A percentile compares a stretch with the other conserved stretches of the same genome.
These are phyloP conservation scores for Pristionchus mayeri DNA, from an alignment of 2,888 invertebrate genomes.

Conservation along the genomic window DNA sequence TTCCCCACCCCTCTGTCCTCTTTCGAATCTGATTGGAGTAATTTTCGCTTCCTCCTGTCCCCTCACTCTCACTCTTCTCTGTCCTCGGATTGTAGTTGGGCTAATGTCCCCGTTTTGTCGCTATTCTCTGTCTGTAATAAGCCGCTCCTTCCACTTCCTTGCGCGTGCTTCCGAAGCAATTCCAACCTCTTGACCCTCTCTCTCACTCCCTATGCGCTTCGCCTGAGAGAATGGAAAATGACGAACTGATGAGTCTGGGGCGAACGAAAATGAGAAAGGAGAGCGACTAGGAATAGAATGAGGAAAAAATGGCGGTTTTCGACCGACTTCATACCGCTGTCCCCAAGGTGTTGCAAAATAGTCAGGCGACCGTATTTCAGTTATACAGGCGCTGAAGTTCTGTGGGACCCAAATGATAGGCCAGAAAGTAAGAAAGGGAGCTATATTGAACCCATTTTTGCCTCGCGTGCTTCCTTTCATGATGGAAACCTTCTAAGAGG, in stretches of 20 bases:
- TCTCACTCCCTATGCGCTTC: too few species aligned
- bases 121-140: background rate
- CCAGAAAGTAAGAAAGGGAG: background rate
- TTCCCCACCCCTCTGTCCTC: background rate
- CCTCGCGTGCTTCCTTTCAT: background rate
- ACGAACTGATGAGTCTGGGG: slow-evolving; percentile 35
- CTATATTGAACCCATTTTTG: background rate
- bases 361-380: too few species aligned
- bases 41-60: too few species aligned
- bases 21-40: too few species aligned
- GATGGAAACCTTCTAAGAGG: slow-evolving; percentile 30
- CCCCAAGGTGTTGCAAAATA: too few species aligned
- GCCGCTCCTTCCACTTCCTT: background rate
- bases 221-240: slow-evolving; percentile 41
- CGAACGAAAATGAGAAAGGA: slow-evolving; percentile 42
- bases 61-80: background rate
- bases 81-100: background rate
- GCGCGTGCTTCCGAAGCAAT: background rate
- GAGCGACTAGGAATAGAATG: background rate
- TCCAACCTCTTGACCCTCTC: slow-evolving; percentile 33
- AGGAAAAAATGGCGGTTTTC: background rate
- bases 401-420: background rate
- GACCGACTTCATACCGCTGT: background rate
- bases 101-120: too few species aligned
- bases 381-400: too few species aligned